Evolutionary conservation across 1,140 invertebrate species (phyloP), one percentile per base, ranked within the genome.

Genomic region (Dolichoris vasculosae): DNA sequence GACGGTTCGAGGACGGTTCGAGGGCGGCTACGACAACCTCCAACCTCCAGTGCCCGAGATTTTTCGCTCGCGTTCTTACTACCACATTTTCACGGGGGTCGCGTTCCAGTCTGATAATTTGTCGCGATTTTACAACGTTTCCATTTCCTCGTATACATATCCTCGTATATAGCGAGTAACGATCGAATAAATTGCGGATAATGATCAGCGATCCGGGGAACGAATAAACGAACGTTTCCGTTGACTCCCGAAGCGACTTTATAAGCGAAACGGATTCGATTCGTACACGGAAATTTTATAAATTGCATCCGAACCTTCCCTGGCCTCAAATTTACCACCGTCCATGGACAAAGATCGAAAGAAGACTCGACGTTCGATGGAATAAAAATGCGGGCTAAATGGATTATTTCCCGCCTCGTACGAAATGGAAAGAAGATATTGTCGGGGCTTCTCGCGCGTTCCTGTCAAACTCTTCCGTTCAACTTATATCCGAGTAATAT

Each of bases 381-480:
- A 67, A 43, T 80, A 26, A 67, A 80, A 46, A 26, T 67, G 7
- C 6, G 4, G 11, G 17, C 20, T 84, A 78, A 84, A 71, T 71
- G 83, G 83, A 84, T 84, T 84, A 84, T 63, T 79, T 79, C 75
- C 55, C 40, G 35, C 26, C 32, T n/a, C 43, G 83, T 69, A 43
- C 35, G 35, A 51, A 71, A 71, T 43, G 40, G 40, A 67, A 76
- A 83, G 51, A 83, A 63, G 81, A 40, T 23, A 75, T 46, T 82
- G 4, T 8, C 43, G 55, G 40, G 75, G 76, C 76, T 79, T 71
- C 75, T 43, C 46, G 8, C 59, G 59, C 26, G 32, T 69, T 63
- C 35, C 23, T 76, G 83, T 84, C 83, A 79, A 84, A 84, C 82
- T 84, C 67, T 79, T 79, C 75, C 55, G 20, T 71, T 78, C 63